A percentile compares a stretch with the other conserved stretches of the same genome.
phyloP scores from a whole-genome alignment of 2,888 invertebrate species.

The Diarsia brunnea region DNA sequence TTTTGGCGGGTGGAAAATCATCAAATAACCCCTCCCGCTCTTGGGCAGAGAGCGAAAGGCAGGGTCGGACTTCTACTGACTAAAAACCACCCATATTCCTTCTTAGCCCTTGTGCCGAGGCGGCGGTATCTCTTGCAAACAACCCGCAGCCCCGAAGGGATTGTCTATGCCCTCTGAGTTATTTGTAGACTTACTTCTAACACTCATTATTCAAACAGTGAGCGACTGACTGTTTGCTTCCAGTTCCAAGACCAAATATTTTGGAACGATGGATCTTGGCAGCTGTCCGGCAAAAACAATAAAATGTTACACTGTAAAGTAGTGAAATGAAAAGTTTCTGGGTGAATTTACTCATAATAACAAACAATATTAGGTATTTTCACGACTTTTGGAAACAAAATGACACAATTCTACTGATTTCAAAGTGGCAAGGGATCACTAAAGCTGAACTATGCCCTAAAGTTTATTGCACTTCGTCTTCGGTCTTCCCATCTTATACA shows the following conservation, averaged over 20 bases:
- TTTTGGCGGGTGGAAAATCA: too few relatives aligned
- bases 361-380: neutral
- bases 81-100: too few relatives aligned
- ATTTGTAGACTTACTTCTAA: neutral
- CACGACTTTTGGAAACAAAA: neutral
- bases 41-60: too few relatives aligned
- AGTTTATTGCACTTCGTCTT: neutral
- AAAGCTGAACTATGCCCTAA: neutral
- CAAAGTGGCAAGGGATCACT: neutral
- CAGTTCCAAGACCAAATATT: neutral
- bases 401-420: neutral
- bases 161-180: neutral
- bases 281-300: neutral
- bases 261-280: constrained; percentile 13
- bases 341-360: constrained; percentile 23
- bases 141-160: too few relatives aligned
- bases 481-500: neutral
- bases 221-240: neutral
- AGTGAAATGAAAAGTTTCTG: neutral
- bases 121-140: too few relatives aligned
- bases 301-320: neutral
- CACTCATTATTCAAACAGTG: neutral
- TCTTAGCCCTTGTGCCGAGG: too few relatives aligned
- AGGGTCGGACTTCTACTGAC: too few relatives aligned
- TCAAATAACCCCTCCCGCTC: too few relatives aligned